Evolutionary conservation across 1,140 invertebrate species (phyloP), one percentile per base, ranked within the genome.

Genomic region (Goniozus legneri): DNA sequence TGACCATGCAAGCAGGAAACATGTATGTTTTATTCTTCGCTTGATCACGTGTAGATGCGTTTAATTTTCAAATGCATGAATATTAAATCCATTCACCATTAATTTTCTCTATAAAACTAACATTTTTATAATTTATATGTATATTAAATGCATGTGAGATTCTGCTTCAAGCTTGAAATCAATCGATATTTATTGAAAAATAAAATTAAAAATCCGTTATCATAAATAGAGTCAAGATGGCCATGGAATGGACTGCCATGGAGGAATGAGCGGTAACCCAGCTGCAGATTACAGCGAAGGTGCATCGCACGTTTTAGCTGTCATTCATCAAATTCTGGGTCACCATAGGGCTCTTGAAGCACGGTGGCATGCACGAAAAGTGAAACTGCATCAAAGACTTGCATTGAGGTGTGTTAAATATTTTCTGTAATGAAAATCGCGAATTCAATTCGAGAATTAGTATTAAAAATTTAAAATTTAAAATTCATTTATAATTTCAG

Each of bases 271-370:
- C 14, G 83, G 85, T 33, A 93, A 95, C 77, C 92, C 93, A 7
- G 91, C 93, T 4, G 91, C 92, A 2, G 95, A 98, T 77, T 98
- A 97, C 69, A 94, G 92, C 47, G 93, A 95, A 60, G 95, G 89
- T 12, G 90, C 90, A 30, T 89, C 87, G 59, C 90, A 93, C 73
- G 90, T 93, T 24, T 73, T 93, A 41, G 87, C 87, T 19, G 89
- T 93, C 12, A 97, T 94, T 55, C 91, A 95, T 71, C 88, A 95
- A 79, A 96, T 98, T 56, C 77, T 97, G 42, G 91, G 91, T 43
- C 92, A 97, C 70, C 94, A 98, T 64, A 76, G 94, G 47, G 85
- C 89, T 0, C 75, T 98, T 3, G 95, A 98, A 75, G 89, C 93
- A 54, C 84, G 92, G 37, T 98, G 95, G 90, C 92, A 95, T 62